phyloP scores from a whole-genome alignment of 1,140 invertebrate species.

The Bombus pascuorum region DNA sequence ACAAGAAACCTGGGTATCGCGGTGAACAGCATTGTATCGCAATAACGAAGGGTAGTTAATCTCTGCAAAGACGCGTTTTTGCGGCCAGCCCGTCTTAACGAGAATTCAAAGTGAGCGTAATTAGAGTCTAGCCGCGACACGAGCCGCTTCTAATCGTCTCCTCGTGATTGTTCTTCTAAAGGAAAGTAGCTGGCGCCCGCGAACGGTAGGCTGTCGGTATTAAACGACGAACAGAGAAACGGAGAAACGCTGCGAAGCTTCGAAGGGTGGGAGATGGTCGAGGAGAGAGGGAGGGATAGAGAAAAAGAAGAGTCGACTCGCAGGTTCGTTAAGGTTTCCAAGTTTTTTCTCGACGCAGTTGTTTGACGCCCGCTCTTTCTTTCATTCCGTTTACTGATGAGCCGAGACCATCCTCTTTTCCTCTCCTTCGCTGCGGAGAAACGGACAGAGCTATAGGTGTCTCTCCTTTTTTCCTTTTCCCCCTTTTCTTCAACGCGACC shows the following conservation, averaged over 20 bases:
- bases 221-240: slow-evolving; percentile 15
- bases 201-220: slow-evolving; percentile 17
- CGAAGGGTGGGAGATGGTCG: neutral
- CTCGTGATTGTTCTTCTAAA: slow-evolving; percentile 40
- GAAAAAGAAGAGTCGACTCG: slow-evolving; percentile 46
- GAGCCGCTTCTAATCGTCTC: slow-evolving; percentile 52
- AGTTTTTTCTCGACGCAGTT: slow-evolving; percentile 61
- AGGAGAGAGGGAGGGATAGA: slow-evolving; percentile 11
- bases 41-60: neutral
- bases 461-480: neutral
- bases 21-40: neutral
- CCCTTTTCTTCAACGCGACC: neutral
- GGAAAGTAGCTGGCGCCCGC: slow-evolving; percentile 36
- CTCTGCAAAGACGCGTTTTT: slow-evolving; percentile 61
- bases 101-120: slow-evolving; percentile 77
- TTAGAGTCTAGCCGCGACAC: slow-evolving; percentile 73
- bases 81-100: slow-evolving; percentile 74
- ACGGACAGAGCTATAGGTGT: neutral
- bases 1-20: neutral
- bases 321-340: slow-evolving; percentile 68
- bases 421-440: neutral
- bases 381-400: slow-evolving; percentile 49
- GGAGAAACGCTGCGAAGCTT: slow-evolving; percentile 34
- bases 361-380: slow-evolving; percentile 59
- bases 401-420: slow-evolving; percentile 27